A percentile compares a stretch with the other conserved stretches of the same genome.
Evolutionary conservation across 2,888 invertebrate species (phyloP).

Genomic region (Agrenia bidenticulata): DNA sequence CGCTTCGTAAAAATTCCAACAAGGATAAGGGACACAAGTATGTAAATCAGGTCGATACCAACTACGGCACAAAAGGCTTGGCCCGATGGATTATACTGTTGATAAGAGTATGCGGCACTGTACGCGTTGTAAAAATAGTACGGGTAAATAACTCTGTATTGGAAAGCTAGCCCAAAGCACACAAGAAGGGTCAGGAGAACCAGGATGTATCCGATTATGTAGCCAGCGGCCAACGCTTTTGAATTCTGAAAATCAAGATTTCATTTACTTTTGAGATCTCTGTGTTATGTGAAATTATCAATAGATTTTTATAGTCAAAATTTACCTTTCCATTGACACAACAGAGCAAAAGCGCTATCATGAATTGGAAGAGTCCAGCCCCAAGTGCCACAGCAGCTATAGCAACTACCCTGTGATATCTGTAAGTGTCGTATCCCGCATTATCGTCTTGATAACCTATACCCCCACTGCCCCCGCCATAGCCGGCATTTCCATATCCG

Average conservation of each 20-base stretch:
- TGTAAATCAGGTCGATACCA: constrained; percentile 37
- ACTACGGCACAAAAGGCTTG: constrained; percentile 43
- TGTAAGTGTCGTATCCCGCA: constrained; percentile 35
- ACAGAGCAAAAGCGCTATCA: constrained; percentile 37
- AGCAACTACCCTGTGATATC: constrained; percentile 37
- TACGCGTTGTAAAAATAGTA: constrained; percentile 39
- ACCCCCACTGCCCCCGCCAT: constrained; percentile 27
- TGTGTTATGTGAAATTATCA: not conserved
- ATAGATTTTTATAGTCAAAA: constrained; percentile 5
- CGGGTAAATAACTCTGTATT: constrained; percentile 43
- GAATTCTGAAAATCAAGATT: constrained; percentile 27
- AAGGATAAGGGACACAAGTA: constrained; percentile 34
- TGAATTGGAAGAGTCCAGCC: constrained; percentile 39
- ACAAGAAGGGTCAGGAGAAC: constrained; percentile 33
- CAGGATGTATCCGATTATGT: constrained; percentile 26
- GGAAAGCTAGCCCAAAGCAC: constrained; percentile 40
- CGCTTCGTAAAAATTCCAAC: constrained; percentile 36
- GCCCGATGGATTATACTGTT: constrained; percentile 42
- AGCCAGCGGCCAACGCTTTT: constrained; percentile 35
- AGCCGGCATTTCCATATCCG: constrained; percentile 13
- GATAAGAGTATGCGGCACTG: constrained; percentile 31
- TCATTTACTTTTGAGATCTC: constrained; percentile 6
- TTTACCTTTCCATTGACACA: constrained; percentile 35
- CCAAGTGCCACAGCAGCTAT: constrained; percentile 39
- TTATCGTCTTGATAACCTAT: constrained; percentile 32